phyloP scores from a whole-genome alignment of 1,140 invertebrate species.

The Batillaria attramentaria region DNA sequence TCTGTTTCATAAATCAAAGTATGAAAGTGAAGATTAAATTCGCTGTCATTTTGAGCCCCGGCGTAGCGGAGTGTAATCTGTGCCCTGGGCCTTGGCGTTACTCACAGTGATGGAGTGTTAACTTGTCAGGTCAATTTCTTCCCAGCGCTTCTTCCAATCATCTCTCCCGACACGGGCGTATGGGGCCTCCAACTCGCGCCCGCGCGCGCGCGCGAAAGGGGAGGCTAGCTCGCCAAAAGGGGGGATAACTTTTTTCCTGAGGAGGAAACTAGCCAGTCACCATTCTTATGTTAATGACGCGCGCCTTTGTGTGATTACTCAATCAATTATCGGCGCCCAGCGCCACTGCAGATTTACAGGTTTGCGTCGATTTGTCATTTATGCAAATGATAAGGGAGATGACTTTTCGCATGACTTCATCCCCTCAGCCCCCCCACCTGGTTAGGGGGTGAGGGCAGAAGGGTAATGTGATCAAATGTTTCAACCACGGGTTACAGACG shows the following conservation, averaged over 20 bases:
- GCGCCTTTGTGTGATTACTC: conserved; percentile 22
- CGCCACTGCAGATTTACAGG: not conserved
- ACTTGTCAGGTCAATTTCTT: conserved; percentile 35
- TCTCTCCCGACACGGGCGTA: not conserved
- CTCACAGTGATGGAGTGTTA: conserved; percentile 39
- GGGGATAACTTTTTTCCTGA: not conserved
- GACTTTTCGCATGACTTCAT: not conserved
- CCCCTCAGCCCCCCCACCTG: not conserved
- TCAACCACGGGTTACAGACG: too few relatives aligned
- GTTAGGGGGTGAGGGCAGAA: not conserved
- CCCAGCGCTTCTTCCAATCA: not conserved
- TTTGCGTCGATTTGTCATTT: conserved; percentile 11
- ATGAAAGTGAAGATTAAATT: conserved; percentile 41
- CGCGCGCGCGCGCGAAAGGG: not conserved
- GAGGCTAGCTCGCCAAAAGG: not conserved
- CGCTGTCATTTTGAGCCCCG: conserved; percentile 20
- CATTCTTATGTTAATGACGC: conserved; percentile 18
- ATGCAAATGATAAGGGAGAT: conserved; percentile 12
- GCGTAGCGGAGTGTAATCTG: conserved; percentile 25
- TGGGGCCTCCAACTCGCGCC: not conserved
- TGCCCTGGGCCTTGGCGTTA: conserved; percentile 19
- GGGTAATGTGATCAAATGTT: not conserved
- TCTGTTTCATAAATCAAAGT: conserved; percentile 38
- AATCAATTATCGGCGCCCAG: not conserved
- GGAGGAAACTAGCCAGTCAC: not conserved